These are phyloP conservation scores for Sebastes kiyomatsui DNA, from an alignment of 2,797 vertebrate genomes.

Conservation along the genomic window DNA sequence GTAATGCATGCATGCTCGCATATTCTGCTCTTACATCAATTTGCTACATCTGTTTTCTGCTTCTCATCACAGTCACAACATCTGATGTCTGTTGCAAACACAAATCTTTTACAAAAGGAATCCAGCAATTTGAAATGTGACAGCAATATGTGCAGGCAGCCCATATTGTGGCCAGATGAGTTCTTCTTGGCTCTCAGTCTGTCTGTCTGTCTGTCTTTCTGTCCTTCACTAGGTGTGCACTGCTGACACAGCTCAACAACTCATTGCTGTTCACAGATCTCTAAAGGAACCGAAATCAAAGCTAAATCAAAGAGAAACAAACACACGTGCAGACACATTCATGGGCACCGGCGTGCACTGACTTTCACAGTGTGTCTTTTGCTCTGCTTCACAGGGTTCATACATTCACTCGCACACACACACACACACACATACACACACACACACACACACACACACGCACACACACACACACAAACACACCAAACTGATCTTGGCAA, in stretches of 20 bases:
- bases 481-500: slow-evolving; percentile 56
- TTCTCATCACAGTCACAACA: slow-evolving; percentile 43
- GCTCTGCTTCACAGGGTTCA: slow-evolving; percentile 30
- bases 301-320: slow-evolving; percentile 35
- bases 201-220: slow-evolving; percentile 37
- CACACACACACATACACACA: no score
- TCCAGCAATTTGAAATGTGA: slow-evolving; percentile 41
- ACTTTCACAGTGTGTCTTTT: slow-evolving; percentile 33
- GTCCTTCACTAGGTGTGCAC: slow-evolving; percentile 52
- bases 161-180: slow-evolving; percentile 76
- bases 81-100: slow-evolving; percentile 52
- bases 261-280: slow-evolving; percentile 4
- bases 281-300: slow-evolving; percentile 19
- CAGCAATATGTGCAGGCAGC: slow-evolving; percentile 49
- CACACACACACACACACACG: no score
- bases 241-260: slow-evolving; percentile 61
- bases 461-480: neutral
- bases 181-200: slow-evolving; percentile 34
- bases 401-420: neutral
- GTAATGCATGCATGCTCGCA: slow-evolving; percentile 1
- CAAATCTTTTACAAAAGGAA: slow-evolving; percentile 44
- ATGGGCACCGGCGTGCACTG: neutral
- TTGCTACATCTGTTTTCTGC: slow-evolving; percentile 44
- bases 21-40: neutral
- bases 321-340: slow-evolving; percentile 32